phyloP scores from a whole-genome alignment of 1,140 invertebrate species.

The Zophobas atratus region DNA sequence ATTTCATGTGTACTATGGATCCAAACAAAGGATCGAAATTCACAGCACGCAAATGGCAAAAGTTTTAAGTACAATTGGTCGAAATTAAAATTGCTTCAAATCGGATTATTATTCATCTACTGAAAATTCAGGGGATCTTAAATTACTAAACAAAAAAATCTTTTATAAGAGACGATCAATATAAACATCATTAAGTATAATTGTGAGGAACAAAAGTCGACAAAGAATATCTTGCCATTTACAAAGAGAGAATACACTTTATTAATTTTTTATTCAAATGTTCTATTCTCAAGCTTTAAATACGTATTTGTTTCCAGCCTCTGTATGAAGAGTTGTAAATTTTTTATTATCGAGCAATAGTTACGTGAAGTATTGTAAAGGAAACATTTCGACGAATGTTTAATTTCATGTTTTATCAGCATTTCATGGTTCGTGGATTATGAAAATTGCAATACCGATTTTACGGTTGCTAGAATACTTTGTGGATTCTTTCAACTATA shows the following conservation, averaged over 20 bases:
- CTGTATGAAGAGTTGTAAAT: too few relatives aligned
- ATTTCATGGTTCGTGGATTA: too few relatives aligned
- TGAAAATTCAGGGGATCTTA: not conserved
- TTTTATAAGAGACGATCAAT: not conserved
- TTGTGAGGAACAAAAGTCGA: not conserved
- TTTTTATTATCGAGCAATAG: too few relatives aligned
- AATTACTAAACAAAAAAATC: not conserved
- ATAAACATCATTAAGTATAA: not conserved
- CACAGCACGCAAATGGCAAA: conserved; percentile 35
- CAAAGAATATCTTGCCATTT: not conserved
- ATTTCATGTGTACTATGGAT: conserved; percentile 30
- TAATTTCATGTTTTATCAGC: too few relatives aligned
- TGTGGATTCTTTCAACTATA: too few relatives aligned
- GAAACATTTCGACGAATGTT: too few relatives aligned
- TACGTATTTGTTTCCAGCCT: too few relatives aligned
- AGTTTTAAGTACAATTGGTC: conserved; percentile 23
- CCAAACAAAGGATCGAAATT: conserved; percentile 37
- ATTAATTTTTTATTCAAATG: not conserved
- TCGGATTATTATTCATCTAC: not conserved
- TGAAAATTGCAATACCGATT: too few relatives aligned
- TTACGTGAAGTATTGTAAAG: too few relatives aligned
- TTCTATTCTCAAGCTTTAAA: too few relatives aligned
- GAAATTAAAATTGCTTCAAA: conserved; percentile 2
- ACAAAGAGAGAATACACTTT: not conserved
- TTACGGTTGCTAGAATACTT: too few relatives aligned